Conservation (phyloP, 2,888 invertebrate species). For the Noctua comes region DNA sequence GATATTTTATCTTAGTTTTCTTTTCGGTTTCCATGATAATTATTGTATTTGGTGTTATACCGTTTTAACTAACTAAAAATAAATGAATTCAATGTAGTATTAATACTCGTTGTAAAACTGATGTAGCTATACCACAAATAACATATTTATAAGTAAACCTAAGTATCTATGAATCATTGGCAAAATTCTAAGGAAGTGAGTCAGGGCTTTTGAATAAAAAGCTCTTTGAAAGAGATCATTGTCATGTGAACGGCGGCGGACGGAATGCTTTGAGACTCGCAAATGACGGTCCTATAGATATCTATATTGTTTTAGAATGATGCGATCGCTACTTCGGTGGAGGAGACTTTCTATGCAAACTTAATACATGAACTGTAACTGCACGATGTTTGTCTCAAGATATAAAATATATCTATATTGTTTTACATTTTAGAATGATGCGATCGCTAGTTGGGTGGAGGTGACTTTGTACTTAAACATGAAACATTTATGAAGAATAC, state of each 20-base stretch:
- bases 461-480: neutral
- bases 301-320: slow-evolving; percentile 39
- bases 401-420: slow-evolving; percentile 20
- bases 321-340: neutral
- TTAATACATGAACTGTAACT: neutral
- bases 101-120: neutral
- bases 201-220: slow-evolving; percentile 61
- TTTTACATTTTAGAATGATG: slow-evolving; percentile 24
- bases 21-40: too few relatives aligned
- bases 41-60: too few relatives aligned
- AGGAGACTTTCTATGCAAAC: slow-evolving; percentile 2
- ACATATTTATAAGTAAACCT: slow-evolving; percentile 3
- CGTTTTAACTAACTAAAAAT: too few relatives aligned
- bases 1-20: too few relatives aligned
- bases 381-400: neutral
- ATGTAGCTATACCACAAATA: neutral
- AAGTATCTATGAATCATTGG: slow-evolving; percentile 60
- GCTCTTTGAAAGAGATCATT: slow-evolving; percentile 64
- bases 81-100: neutral
- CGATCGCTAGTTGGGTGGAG: neutral
- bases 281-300: slow-evolving; percentile 48
- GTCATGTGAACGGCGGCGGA: slow-evolving; percentile 53
- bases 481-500: neutral
- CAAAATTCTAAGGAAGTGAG: slow-evolving; percentile 59
- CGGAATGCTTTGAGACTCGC: slow-evolving; percentile 60